Conservation (phyloP, 2,888 invertebrate genomes). For the Cheilosia scutellata region DNA sequence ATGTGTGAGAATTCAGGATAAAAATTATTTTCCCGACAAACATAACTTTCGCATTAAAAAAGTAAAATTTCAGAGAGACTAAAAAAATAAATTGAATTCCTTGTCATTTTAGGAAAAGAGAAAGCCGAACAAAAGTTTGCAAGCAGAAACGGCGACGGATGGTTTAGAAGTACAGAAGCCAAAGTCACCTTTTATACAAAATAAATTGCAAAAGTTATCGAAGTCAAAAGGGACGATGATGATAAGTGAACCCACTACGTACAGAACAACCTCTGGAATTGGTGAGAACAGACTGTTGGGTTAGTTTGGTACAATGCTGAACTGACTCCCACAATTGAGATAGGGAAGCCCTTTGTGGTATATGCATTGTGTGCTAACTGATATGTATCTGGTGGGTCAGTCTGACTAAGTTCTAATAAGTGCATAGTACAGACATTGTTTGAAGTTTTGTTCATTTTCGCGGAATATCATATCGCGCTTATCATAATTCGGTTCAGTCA, state of each 20-base stretch:
- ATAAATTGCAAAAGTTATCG: slow-evolving; percentile 44
- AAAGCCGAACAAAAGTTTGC: slow-evolving; percentile 39
- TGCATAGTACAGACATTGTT: background rate
- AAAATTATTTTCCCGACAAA: slow-evolving; percentile 24
- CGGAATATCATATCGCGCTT: background rate
- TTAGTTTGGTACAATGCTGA: slow-evolving; percentile 3
- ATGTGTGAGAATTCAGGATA: slow-evolving; percentile 1
- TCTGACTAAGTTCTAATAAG: background rate
- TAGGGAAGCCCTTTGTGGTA: background rate
- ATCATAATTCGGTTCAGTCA: slow-evolving; percentile 2
- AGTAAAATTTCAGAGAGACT: background rate
- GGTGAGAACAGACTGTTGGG: background rate
- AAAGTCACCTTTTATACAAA: slow-evolving; percentile 19
- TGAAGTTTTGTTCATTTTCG: no score
- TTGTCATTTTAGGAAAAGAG: slow-evolving; percentile 29
- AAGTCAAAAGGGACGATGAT: slow-evolving; percentile 5
- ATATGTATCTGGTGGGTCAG: slow-evolving; percentile 1
- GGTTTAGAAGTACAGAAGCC: slow-evolving; percentile 2
- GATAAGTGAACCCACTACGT: background rate
- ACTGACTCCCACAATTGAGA: background rate
- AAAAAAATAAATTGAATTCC: slow-evolving; percentile 32
- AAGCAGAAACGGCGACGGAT: slow-evolving; percentile 8
- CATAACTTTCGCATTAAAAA: slow-evolving; percentile 31
- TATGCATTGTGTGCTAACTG: slow-evolving; percentile 3
- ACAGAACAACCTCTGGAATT: background rate